Conservation (phyloP, 2,113 vertebrate species). For the Amblyopsis rosae region DNA sequence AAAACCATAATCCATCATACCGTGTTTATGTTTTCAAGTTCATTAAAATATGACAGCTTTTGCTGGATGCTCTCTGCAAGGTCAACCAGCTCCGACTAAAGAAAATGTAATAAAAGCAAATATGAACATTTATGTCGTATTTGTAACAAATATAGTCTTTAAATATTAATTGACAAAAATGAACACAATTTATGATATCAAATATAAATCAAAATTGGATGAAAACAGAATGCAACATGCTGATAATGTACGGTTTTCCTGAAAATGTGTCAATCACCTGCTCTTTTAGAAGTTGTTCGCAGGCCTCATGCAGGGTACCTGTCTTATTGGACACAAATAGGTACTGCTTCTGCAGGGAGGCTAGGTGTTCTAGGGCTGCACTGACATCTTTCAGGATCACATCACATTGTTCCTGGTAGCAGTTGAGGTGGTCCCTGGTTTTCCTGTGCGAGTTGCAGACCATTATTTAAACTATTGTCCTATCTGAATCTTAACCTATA, state of each 20-base stretch:
- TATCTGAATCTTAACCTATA: no score
- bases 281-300: conserved; percentile 95
- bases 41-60: conserved; percentile 98
- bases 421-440: conserved; percentile 89
- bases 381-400: conserved; percentile 90
- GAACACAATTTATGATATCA: neutral
- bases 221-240: no score
- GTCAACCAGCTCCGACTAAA: conserved; percentile 91
- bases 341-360: conserved; percentile 94
- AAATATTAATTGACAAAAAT: neutral
- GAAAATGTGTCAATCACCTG: conserved; percentile 78
- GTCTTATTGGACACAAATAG: conserved; percentile 98
- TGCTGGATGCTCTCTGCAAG: conserved; percentile 96
- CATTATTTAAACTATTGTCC: neutral
- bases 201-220: neutral
- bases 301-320: conserved; percentile 92
- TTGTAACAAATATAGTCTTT: neutral
- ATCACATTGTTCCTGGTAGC: conserved; percentile 96
- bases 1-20: conserved; percentile 71
- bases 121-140: neutral
- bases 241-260: neutral
- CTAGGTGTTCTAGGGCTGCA: conserved; percentile 88
- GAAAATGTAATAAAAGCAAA: conserved; percentile 39
- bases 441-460: conserved; percentile 77
- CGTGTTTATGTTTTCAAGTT: conserved; percentile 94